phyloP scores from a whole-genome alignment of 2,797 vertebrate genomes.

The Natrix natrix region DNA sequence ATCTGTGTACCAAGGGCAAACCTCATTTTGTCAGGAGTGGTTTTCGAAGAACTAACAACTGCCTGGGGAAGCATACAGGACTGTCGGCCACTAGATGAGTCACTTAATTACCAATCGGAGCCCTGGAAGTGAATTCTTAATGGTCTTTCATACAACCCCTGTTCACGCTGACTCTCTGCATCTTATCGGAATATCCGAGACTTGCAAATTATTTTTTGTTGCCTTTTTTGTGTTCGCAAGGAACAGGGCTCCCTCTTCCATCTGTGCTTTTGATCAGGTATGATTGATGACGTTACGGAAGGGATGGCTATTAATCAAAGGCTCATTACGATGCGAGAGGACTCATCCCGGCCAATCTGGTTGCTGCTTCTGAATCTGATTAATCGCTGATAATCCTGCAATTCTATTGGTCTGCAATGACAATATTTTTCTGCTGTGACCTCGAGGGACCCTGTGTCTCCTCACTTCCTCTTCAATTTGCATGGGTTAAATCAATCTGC shows the following conservation, averaged over 20 bases:
- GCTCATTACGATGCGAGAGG: accelerated
- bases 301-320: conserved; percentile 51
- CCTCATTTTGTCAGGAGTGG: conserved; percentile 87
- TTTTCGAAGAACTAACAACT: conserved; percentile 84
- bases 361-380: conserved; percentile 18
- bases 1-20: conserved; percentile 87
- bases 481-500: neutral
- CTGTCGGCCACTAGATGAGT: conserved; percentile 87
- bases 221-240: neutral
- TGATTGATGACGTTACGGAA: conserved; percentile 51
- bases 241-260: neutral
- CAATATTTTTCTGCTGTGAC: conserved; percentile 16
- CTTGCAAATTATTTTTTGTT: conserved; percentile 28
- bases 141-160: conserved; percentile 63
- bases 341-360: neutral
- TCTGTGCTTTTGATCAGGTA: conserved; percentile 26
- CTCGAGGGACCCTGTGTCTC: neutral
- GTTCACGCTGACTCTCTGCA: conserved; percentile 45
- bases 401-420: conserved; percentile 5
- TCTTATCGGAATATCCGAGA: conserved; percentile 36
- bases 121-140: conserved; percentile 75
- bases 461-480: neutral
- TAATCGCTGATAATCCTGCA: conserved; percentile 35
- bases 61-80: conserved; percentile 78
- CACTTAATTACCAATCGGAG: conserved; percentile 89